Conservation (phyloP, 2,888 invertebrate genomes). For the Sturmia bella region DNA sequence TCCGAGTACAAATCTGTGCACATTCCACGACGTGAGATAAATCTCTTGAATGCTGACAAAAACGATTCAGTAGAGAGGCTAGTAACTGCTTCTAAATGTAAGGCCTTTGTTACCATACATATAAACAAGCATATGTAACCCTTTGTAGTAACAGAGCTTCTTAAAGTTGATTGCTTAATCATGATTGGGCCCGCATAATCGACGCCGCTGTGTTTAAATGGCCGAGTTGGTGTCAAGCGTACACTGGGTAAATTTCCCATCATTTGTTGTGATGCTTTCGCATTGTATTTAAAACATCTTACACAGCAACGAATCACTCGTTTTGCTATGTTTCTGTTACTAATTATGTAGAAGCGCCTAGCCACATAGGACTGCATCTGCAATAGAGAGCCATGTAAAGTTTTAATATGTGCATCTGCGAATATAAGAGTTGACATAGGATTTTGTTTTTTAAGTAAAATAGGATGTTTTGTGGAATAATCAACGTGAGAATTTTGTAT, state of each 20-base stretch:
- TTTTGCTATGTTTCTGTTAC: slow-evolving; percentile 9
- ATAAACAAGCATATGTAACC: background rate
- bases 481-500: too few species aligned
- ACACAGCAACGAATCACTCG: slow-evolving; percentile 9
- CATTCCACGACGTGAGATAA: background rate
- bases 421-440: too few species aligned
- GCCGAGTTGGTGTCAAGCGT: too few species aligned
- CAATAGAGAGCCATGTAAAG: background rate
- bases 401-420: too few species aligned
- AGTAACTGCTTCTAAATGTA: background rate
- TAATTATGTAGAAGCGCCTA: slow-evolving; percentile 10
- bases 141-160: background rate
- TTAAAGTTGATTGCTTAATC: background rate
- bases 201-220: background rate
- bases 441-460: too few species aligned
- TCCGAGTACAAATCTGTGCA: slow-evolving; percentile 20
- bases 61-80: slow-evolving; percentile 4
- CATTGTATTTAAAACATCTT: slow-evolving; percentile 37
- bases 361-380: slow-evolving; percentile 35
- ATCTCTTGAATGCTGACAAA: background rate
- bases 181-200: background rate
- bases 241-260: slow-evolving; percentile 24
- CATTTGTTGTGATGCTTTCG: slow-evolving; percentile 34
- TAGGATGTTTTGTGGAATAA: too few species aligned
- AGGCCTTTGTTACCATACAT: background rate